Evolutionary conservation across 2,888 invertebrate species (phyloP).

Genomic region (Steinernema carpocapsae): DNA sequence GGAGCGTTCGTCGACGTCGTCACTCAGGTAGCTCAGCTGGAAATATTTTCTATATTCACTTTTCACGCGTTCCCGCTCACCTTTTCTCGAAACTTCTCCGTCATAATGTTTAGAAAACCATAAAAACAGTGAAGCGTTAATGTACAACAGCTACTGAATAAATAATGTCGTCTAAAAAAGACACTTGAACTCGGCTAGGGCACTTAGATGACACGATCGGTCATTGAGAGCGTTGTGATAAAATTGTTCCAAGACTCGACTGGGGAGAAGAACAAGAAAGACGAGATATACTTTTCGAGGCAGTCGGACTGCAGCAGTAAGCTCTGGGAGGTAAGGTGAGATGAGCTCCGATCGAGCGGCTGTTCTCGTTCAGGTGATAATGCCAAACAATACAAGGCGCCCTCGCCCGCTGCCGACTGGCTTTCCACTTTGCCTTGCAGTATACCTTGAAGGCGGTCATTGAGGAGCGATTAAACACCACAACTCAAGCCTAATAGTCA

Average conservation of each 20-base stretch:
- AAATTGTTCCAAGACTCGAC: constrained; percentile 5
- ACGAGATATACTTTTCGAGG: constrained; percentile 23
- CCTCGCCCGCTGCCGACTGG: background rate
- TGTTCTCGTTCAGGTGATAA: constrained; percentile 33
- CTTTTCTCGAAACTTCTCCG: constrained; percentile 27
- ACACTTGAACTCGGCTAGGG: background rate
- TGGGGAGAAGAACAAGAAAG: constrained; percentile 12
- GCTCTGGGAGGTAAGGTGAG: constrained; percentile 26
- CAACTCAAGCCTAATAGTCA: constrained; percentile 22
- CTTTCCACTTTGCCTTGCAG: constrained; percentile 1
- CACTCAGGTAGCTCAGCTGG: constrained; percentile 45
- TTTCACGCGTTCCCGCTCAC: background rate
- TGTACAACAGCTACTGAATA: constrained; percentile 25
- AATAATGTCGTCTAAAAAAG: constrained; percentile 26
- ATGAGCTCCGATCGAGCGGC: constrained; percentile 20
- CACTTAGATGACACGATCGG: constrained; percentile 28
- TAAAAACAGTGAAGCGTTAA: background rate
- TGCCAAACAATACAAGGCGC: constrained; percentile 31
- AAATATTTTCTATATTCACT: background rate
- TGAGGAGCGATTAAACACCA: constrained; percentile 27
- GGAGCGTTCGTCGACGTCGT: constrained; percentile 44
- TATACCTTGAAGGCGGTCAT: constrained; percentile 20
- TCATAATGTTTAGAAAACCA: constrained; percentile 15
- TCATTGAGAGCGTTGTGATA: constrained; percentile 15
- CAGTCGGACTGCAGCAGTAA: constrained; percentile 30